Evolutionary conservation across 35 echinoderm and acorn worm species (phyloP), one percentile per base, ranked within the genome.

Genomic region (Acanthaster planci): DNA sequence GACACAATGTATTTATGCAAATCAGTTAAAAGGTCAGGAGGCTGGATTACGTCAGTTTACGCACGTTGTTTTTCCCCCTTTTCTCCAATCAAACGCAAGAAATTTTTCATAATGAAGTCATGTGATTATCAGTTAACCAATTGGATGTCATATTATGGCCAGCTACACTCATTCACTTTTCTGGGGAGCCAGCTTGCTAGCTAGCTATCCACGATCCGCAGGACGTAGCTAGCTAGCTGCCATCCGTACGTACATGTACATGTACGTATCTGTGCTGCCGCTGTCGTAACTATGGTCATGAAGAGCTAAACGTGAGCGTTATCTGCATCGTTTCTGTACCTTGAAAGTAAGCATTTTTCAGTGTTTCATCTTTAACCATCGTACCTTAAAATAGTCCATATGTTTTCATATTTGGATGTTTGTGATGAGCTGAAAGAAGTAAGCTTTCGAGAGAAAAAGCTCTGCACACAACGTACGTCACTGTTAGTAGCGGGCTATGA

Each of bases 141-240:
- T 90, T 67, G 83, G 31, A 17, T 76, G 27, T 12, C 47, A 30
- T 72, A 6, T 76, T 75, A 34, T 18, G 60, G 26, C 40, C 47
- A 52, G 87, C 64, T 36, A 81, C 55, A 60, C 87, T 90, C 87
- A 90, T 90, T 90, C 87, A 90, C 87, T 80, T 90, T 90, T 90
- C 83, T 83, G 51, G 27, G 26, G 7, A 21, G 10, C 21, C n/a
- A n/a, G n/a, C n/a, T n/a, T n/a, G n/a, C n/a, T n/a, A n/a, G n/a
- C n/a, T n/a, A n/a, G n/a, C n/a, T n/a, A n/a, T 42, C 79, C 42
- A 52, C 35, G 52, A 47, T 52, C 47, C 47, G 51, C 27, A 53
- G 19, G 35, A 34, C 21, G 5, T 4, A 12, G 17, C 0, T 32
- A 38, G 27, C 2, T 35, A 36, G 37, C 27, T 29, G 37, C 31